Evolutionary conservation across 2,888 invertebrate species (phyloP).

Genomic region (Phlogophora meticulosa): DNA sequence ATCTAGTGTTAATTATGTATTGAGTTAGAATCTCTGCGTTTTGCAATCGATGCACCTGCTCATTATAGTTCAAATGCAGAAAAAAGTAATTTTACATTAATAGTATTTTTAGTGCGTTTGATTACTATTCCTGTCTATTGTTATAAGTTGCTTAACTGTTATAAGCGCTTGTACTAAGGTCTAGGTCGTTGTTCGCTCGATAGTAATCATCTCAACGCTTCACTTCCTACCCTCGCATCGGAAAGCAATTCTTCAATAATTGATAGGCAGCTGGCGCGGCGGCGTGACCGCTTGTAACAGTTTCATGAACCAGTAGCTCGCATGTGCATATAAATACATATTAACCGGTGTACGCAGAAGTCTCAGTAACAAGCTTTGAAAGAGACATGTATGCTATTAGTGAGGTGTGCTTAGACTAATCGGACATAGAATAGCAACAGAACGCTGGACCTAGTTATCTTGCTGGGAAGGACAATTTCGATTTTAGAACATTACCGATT

Average conservation of each 20-base stretch:
- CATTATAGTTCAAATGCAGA: conserved; percentile 36
- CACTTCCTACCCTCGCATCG: conserved; percentile 80
- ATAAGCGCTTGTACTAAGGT: conserved; percentile 61
- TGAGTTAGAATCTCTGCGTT: conserved; percentile 26
- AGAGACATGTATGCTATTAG: conserved; percentile 28
- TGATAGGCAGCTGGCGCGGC: conserved; percentile 61
- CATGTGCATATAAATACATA: conserved; percentile 51
- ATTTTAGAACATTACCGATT: conserved; percentile 1
- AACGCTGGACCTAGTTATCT: conserved; percentile 7
- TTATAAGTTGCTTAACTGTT: too few species aligned
- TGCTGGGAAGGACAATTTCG: neutral
- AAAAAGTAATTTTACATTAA: conserved; percentile 34
- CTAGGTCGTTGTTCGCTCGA: conserved; percentile 70
- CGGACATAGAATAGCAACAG: conserved; percentile 18
- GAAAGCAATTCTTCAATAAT: conserved; percentile 76
- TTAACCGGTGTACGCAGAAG: conserved; percentile 28
- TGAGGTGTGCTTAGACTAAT: conserved; percentile 26
- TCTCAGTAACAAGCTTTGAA: conserved; percentile 28
- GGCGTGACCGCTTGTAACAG: conserved; percentile 64
- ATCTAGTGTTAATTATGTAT: conserved; percentile 28
- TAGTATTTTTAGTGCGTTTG: conserved; percentile 34
- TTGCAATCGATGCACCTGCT: conserved; percentile 21
- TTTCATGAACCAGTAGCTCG: conserved; percentile 57
- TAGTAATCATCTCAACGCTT: conserved; percentile 79
- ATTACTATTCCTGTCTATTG: conserved; percentile 54